Conservation (phyloP, 2,797 vertebrate species). For the Thaleichthys pacificus region DNA sequence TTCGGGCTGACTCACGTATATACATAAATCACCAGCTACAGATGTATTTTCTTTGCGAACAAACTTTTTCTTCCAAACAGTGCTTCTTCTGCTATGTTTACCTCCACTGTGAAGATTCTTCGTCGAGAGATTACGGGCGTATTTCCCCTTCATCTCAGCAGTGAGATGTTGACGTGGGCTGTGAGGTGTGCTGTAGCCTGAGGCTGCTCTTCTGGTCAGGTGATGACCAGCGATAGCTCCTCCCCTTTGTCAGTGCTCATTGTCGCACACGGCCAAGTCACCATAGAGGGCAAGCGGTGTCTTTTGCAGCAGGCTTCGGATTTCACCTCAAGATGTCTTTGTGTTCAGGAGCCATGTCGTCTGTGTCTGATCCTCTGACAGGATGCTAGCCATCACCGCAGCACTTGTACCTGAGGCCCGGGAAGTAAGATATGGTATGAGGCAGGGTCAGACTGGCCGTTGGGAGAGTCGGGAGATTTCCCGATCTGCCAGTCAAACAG, state of each 20-base stretch:
- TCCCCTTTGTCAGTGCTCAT: slow-evolving; percentile 21
- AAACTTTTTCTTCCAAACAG: too few relatives aligned
- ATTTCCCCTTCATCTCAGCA: background rate
- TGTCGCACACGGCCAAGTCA: slow-evolving; percentile 36
- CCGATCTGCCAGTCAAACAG: too few relatives aligned
- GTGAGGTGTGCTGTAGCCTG: background rate
- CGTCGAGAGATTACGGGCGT: background rate
- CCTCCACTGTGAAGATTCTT: background rate
- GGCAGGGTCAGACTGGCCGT: too few relatives aligned
- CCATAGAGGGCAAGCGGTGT: slow-evolving; percentile 25
- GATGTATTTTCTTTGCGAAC: background rate
- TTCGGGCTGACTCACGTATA: background rate
- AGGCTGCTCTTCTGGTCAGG: slow-evolving; percentile 6
- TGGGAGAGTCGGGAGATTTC: too few relatives aligned
- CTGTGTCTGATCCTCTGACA: slow-evolving; percentile 62
- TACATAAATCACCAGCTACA: background rate
- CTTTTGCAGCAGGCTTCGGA: slow-evolving; percentile 22
- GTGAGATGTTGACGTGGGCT: background rate
- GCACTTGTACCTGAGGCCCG: slow-evolving; percentile 71
- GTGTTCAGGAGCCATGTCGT: slow-evolving; percentile 32
- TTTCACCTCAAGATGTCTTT: slow-evolving; percentile 54
- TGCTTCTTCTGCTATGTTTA: slow-evolving; percentile 2
- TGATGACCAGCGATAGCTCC: background rate
- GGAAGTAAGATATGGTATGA: slow-evolving; percentile 60
- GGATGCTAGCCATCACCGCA: slow-evolving; percentile 70